Conservation (phyloP, 1,140 invertebrate species). For the Drosophila watanabei region DNA sequence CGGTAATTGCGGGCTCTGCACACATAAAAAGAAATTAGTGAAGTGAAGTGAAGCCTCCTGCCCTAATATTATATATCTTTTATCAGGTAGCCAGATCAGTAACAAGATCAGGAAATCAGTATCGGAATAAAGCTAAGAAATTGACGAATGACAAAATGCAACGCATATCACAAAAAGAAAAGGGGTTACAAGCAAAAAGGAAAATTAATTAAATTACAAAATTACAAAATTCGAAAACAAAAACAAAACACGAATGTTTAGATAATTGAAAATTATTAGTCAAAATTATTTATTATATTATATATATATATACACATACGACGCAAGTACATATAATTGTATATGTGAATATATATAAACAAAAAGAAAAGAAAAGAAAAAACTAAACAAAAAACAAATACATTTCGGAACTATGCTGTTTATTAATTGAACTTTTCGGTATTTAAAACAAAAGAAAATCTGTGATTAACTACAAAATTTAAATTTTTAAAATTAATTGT, state of each 20-base stretch:
- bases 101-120: neutral
- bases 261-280: slow-evolving; percentile 85
- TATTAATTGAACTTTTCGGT: slow-evolving; percentile 81
- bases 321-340: slow-evolving; percentile 37
- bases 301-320: slow-evolving; percentile 27
- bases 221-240: slow-evolving; percentile 43
- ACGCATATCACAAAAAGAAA: slow-evolving; percentile 76
- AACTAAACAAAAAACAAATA: slow-evolving; percentile 48
- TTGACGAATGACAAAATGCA: slow-evolving; percentile 57
- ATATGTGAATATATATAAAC: slow-evolving; percentile 40
- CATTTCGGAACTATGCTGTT: slow-evolving; percentile 78
- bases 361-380: slow-evolving; percentile 44
- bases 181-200: slow-evolving; percentile 10
- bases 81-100: slow-evolving; percentile 21
- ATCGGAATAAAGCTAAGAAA: slow-evolving; percentile 2
- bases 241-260: slow-evolving; percentile 42
- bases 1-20: neutral
- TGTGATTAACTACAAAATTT: slow-evolving; percentile 85
- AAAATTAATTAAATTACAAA: slow-evolving; percentile 43
- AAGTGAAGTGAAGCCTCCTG: slow-evolving; percentile 13
- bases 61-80: slow-evolving; percentile 13
- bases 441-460: slow-evolving; percentile 84
- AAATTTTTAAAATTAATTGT: slow-evolving; percentile 79
- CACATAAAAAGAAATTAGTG: neutral
- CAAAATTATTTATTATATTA: slow-evolving; percentile 76